Evolutionary conservation across 2,888 invertebrate genomes (phyloP).

Genomic region (Crematogaster levior): DNA sequence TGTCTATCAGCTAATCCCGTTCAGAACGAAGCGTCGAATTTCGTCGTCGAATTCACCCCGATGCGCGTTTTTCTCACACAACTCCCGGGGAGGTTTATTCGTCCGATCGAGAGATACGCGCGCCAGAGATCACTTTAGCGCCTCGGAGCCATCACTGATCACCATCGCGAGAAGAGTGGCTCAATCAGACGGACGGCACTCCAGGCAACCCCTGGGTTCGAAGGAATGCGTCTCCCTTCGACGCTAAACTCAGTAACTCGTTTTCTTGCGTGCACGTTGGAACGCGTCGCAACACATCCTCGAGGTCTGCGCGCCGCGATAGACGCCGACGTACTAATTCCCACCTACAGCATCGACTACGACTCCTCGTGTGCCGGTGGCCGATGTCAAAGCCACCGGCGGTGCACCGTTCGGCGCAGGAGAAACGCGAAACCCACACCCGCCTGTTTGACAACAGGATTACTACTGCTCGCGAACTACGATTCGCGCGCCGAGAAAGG

Average conservation of each 20-base stretch:
- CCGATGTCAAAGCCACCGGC: slow-evolving; percentile 30
- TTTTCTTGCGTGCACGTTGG: slow-evolving; percentile 77
- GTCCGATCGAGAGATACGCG: background rate
- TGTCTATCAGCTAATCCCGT: slow-evolving; percentile 1
- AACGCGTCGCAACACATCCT: slow-evolving; percentile 72
- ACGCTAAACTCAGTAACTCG: slow-evolving; percentile 16
- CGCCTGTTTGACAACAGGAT: slow-evolving; percentile 10
- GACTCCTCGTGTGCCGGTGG: background rate
- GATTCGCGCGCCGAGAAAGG: slow-evolving; percentile 39
- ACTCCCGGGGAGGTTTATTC: background rate
- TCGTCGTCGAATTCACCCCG: background rate
- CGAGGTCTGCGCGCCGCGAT: slow-evolving; percentile 35
- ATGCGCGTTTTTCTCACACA: background rate
- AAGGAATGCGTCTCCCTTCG: too few relatives aligned
- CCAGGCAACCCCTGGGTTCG: background rate
- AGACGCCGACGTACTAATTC: slow-evolving; percentile 26
- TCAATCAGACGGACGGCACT: background rate
- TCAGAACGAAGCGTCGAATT: background rate
- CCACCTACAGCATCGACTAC: background rate
- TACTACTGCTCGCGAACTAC: background rate
- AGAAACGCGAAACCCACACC: background rate
- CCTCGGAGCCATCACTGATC: slow-evolving; percentile 3
- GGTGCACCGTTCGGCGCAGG: background rate
- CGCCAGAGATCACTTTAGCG: background rate
- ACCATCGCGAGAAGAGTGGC: background rate